Evolutionary conservation across 2,888 invertebrate species (phyloP).

Genomic region (Dicyrtoma fusca): DNA sequence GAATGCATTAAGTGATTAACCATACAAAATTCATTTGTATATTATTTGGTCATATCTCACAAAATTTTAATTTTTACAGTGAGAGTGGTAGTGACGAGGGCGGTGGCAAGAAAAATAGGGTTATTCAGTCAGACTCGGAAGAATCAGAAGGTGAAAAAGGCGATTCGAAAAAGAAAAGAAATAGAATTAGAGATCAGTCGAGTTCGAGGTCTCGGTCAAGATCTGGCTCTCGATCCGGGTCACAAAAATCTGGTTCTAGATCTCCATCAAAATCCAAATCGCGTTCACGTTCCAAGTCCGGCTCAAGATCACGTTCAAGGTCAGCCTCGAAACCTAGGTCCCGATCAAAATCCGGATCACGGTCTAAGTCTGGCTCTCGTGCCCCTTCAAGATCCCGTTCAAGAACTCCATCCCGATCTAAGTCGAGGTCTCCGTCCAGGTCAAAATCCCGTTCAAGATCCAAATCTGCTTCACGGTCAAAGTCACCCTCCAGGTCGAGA

Average conservation of each 20-base stretch:
- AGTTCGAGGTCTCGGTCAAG: slow-evolving; percentile 44
- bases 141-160: slow-evolving; percentile 27
- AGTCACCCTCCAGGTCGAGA: slow-evolving; percentile 39
- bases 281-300: slow-evolving; percentile 41
- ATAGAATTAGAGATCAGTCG: slow-evolving; percentile 38
- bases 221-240: slow-evolving; percentile 34
- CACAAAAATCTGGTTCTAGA: slow-evolving; percentile 41
- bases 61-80: slow-evolving; percentile 42
- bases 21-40: neutral
- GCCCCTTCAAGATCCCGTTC: slow-evolving; percentile 36
- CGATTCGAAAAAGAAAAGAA: slow-evolving; percentile 19
- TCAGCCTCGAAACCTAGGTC: slow-evolving; percentile 61
- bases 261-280: slow-evolving; percentile 56
- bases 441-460: slow-evolving; percentile 45
- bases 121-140: slow-evolving; percentile 38
- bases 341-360: slow-evolving; percentile 57
- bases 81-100: slow-evolving; percentile 57
- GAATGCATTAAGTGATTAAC: neutral
- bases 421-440: slow-evolving; percentile 38
- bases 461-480: slow-evolving; percentile 40
- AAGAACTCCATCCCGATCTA: slow-evolving; percentile 36
- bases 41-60: neutral
- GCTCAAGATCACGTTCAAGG: slow-evolving; percentile 59
- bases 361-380: slow-evolving; percentile 33
- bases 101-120: slow-evolving; percentile 34